Conservation (phyloP, 2,113 vertebrate species). For the Arenaria interpres region DNA sequence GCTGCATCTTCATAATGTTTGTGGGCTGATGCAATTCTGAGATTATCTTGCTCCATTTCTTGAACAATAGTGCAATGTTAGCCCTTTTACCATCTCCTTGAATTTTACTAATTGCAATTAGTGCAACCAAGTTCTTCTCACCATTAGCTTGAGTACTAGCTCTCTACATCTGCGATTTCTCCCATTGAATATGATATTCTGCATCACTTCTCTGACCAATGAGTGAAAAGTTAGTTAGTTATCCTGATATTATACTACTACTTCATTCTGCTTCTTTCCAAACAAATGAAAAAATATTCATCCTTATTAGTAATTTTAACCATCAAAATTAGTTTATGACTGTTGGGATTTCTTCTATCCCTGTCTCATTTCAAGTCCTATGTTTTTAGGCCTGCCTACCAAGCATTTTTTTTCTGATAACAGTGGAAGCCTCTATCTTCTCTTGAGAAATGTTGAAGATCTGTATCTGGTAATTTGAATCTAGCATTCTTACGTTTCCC, state of each 20-base stretch:
- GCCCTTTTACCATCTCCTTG: not conserved
- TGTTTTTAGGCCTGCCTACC: not conserved
- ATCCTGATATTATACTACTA: not conserved
- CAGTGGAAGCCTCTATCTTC: not conserved
- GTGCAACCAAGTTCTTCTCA: not conserved
- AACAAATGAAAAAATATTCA: not conserved
- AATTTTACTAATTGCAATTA: not conserved
- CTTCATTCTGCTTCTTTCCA: not conserved
- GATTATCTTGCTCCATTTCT: not conserved
- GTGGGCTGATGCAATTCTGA: not conserved
- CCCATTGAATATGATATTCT: not conserved
- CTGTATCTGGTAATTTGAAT: not conserved
- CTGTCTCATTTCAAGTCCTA: not conserved
- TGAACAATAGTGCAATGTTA: not conserved
- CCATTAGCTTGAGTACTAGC: not conserved
- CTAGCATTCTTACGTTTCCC: not conserved
- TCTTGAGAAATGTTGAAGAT: not conserved
- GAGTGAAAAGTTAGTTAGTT: not conserved
- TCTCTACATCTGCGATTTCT: not conserved
- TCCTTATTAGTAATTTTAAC: too few species aligned
- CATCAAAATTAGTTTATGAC: not conserved
- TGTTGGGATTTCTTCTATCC: not conserved
- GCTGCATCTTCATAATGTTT: not conserved
- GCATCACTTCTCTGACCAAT: not conserved
- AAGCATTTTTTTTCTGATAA: not conserved